Base-by-base conservation (phyloP, 2,888 invertebrate species). In the Hydropsyche betteni region DNA sequence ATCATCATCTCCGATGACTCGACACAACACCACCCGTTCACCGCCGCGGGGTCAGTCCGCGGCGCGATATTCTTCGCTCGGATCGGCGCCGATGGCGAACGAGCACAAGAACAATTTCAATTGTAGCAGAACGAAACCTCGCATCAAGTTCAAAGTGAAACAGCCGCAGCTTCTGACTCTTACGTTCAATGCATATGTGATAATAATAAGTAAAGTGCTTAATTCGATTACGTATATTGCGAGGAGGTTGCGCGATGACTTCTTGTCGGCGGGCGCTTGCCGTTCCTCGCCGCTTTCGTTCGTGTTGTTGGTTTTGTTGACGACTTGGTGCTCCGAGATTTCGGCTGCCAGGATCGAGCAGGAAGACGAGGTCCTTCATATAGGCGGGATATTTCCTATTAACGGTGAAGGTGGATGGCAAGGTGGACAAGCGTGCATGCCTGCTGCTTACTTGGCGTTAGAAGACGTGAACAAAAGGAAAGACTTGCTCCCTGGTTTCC, bases 361-460 rank as follows among this genome's bases (percentile, higher is more conserved):
- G 77, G 87, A 88, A 68, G 89, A 90, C 81, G 92, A 93, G 85
- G 94, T 94, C 82, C 87, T 98, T 81, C 96, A 98, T 86, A 96
- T 98, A 84, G 99, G 98, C 74, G 99, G 97, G 74, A 98, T 99
- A 83, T 99, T 99, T 86, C 99, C 99, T 53, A 98, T 99, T 88
- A 93, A 91, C 75, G 98, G 97, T 70, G 93, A 95, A 83, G 96
- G 97, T 71, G 98, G 98, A 81, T 99, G 98, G 98, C 97, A 98
- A 83, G 99, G 99, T 51, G 99, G 99, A 4, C 95, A 96, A 90
- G 98, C 98, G 8, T 99, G 99, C 87, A 94, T 95, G 90, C 99
- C 99, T 52, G 99, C 99, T 64, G 98, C 98, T 76, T 91, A 94
- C 84, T 91, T 99, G 86, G 99, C 99, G 51, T 90, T 99, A 82